Evolutionary conservation across 2,113 vertebrate genomes (phyloP).

Genomic region (Octodon degus): DNA sequence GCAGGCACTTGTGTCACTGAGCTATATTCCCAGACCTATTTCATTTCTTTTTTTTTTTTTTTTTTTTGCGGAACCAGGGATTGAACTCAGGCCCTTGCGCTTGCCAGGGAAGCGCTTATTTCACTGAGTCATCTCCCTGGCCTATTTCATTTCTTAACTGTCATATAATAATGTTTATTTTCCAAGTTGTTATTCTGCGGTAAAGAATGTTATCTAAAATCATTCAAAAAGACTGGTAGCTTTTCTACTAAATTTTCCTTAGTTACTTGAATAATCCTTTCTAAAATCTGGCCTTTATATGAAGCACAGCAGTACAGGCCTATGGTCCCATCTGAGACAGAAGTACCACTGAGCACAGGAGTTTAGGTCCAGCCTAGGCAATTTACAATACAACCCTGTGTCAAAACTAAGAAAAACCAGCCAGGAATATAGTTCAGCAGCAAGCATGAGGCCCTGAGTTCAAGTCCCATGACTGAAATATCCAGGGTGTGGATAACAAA

Average conservation of each 20-base stretch:
- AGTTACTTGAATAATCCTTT: constrained; percentile 62
- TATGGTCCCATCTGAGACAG: neutral
- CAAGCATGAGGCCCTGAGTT: no score
- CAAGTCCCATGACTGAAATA: no score
- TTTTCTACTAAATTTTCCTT: constrained; percentile 52
- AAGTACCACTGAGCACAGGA: neutral
- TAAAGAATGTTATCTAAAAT: constrained; percentile 46
- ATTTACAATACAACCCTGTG: neutral
- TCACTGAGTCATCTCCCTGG: no score
- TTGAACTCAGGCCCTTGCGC: neutral
- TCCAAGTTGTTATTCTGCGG: constrained; percentile 47
- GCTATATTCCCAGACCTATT: no score
- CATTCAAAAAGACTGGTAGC: constrained; percentile 33
- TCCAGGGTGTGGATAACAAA: neutral
- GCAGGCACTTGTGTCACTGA: no score
- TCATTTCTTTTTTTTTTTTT: neutral
- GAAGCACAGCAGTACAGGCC: neutral
- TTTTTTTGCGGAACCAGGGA: no score
- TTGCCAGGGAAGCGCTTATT: no score
- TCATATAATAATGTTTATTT: constrained; percentile 50
- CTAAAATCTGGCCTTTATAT: constrained; percentile 30
- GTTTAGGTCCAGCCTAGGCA: neutral
- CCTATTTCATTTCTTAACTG: neutral
- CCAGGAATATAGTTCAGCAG: no score
- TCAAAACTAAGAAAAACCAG: neutral